Conservation (phyloP, 2,888 invertebrate genomes). For the Archips xylosteana region DNA sequence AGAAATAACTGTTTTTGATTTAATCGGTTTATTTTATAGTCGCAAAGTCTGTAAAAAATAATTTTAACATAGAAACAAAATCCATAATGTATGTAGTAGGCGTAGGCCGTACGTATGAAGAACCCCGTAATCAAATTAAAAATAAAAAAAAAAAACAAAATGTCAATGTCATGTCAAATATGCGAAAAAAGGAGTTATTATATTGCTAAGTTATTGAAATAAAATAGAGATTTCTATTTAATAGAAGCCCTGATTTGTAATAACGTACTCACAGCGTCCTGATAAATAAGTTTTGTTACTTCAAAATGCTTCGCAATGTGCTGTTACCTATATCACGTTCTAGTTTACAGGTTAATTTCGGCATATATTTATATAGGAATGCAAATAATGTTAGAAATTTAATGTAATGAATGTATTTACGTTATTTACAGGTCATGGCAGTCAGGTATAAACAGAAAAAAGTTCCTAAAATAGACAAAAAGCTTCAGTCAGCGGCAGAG, state of each 20-base stretch:
- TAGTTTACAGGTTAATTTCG: conserved; percentile 70
- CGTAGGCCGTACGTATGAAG: conserved; percentile 9
- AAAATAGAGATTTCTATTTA: neutral
- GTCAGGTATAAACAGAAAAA: conserved; percentile 69
- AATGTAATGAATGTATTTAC: conserved; percentile 1
- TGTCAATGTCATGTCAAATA: conserved; percentile 20
- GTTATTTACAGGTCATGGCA: conserved; percentile 58
- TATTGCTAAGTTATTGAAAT: neutral
- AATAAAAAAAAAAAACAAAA: neutral
- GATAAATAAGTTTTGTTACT: conserved; percentile 51
- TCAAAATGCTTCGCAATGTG: conserved; percentile 56
- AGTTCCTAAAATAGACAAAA: conserved; percentile 75
- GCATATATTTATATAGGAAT: conserved; percentile 26
- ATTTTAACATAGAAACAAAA: neutral
- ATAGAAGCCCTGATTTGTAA: neutral
- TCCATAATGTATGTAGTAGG: neutral
- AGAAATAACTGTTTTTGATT: neutral
- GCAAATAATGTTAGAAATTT: neutral
- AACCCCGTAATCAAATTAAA: neutral
- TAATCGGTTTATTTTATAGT: neutral
- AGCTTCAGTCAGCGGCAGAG: conserved; percentile 83
- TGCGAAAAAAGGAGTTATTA: conserved; percentile 8
- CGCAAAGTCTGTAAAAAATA: neutral
- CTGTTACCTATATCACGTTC: conserved; percentile 55
- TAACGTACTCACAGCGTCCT: neutral